Base-by-base conservation (phyloP, 2,888 invertebrate species). In the Chironomus riparius region DNA sequence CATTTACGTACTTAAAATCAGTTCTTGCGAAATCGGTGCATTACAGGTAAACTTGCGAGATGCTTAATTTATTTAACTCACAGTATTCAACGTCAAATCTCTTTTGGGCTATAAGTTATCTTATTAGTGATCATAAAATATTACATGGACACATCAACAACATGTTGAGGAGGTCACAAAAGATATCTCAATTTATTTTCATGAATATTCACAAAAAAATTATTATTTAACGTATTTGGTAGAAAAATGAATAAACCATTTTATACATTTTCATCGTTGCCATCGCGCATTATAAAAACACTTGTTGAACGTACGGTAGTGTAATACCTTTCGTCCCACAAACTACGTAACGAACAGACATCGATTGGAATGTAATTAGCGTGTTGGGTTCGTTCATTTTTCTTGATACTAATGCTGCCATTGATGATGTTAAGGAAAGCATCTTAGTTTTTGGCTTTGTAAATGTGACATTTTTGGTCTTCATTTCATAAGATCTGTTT, bases 321-420 rank as follows among this genome's bases (percentile, higher is more conserved):
- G 10, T 38, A 56, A 56, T 56, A 18, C 18, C 56, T 56, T 5
- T 56, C 56, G 18, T 56, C 56, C 18, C n/a, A 18, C 56, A 18
- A 56, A 15, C 56, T 56, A 56, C 18, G 56, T 56, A 56, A 56
- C 56, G 7, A 56, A 56, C 56, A 68, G 65, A 22, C 47, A 21
- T 28, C 18, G 69, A 47, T 38, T 47, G n/a, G 47, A 70, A 12
- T 70, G 38, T 70, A 70, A 70, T 70, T 70, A 70, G 70, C 70
- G 21, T 38, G 48, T 38, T 38, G 38, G 7, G 7, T 38, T 38
- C 10, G 38, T 38, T 38, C 38, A 38, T 38, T 38, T 38, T 10
- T 38, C 38, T 18, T 56, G 56, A 56, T 38, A 10, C 38, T 38
- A 38, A 38, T 38, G 38, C 10, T 38, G 38, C 38, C 38, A 38